phyloP scores from a whole-genome alignment of 2,797 vertebrate species.

The Notolepis coatsorum region DNA sequence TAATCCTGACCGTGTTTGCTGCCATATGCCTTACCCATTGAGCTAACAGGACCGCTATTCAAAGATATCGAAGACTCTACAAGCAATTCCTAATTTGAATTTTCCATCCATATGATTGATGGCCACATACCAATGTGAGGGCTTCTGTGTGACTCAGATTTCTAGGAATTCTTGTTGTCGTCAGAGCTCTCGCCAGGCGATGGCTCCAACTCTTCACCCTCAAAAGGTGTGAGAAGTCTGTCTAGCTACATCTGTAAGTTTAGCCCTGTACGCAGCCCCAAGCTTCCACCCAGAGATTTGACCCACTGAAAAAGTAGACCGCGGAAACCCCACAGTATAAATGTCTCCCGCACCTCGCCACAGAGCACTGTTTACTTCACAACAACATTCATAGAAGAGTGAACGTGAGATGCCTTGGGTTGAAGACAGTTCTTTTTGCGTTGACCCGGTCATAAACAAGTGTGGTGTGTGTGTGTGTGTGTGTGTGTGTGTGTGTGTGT shows the following conservation, averaged over 20 bases:
- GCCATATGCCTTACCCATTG: too few relatives aligned
- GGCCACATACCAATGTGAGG: constrained; percentile 6
- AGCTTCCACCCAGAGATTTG: constrained; percentile 37
- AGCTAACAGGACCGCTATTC: too few relatives aligned
- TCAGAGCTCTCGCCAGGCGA: constrained; percentile 49
- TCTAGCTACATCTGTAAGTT: constrained; percentile 37
- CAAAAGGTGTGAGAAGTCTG: constrained; percentile 63
- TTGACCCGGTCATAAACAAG: constrained; percentile 50
- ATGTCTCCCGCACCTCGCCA: constrained; percentile 38
- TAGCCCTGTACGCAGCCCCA: constrained; percentile 8
- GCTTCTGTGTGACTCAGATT: constrained; percentile 45
- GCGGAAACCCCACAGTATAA: constrained; percentile 54
- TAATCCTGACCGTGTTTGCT: too few relatives aligned
- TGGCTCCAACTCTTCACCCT: constrained; percentile 27
- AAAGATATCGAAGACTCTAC: too few relatives aligned
- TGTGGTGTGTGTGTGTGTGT: constrained; percentile 58
- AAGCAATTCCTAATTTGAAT: too few relatives aligned
- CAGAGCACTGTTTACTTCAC: constrained; percentile 47
- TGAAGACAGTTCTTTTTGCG: constrained; percentile 49
- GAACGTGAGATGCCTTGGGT: constrained; percentile 39
- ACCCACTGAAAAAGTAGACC: constrained; percentile 38
- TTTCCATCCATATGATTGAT: constrained; percentile 24
- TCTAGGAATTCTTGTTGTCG: constrained; percentile 59
- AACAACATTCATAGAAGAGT: constrained; percentile 37
- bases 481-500: constrained; percentile 14